A percentile compares a stretch with the other conserved stretches of the same genome.
Conservation (phyloP, 2,888 invertebrate genomes). For the Antitype chi region DNA sequence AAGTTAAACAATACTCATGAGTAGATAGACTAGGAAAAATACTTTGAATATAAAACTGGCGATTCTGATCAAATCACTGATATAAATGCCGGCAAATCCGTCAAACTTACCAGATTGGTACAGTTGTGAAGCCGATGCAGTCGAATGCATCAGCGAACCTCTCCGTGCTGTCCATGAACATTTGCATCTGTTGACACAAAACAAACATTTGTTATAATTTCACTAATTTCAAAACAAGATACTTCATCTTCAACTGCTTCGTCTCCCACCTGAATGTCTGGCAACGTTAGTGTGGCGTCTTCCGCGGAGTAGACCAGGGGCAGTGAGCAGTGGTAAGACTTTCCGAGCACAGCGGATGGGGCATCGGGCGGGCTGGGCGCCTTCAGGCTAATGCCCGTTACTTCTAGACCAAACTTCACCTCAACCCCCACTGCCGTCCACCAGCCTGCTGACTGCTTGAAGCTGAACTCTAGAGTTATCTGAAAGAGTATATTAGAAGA, state of each 20-base stretch:
- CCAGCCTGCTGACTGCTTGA: conserved; percentile 87
- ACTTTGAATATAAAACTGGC: no score
- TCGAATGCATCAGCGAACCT: conserved; percentile 95
- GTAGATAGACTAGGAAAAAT: background rate
- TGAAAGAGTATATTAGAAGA: conserved; percentile 60
- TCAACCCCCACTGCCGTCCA: conserved; percentile 91
- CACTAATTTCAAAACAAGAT: no score
- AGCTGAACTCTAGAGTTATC: conserved; percentile 90
- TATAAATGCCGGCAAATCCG: background rate
- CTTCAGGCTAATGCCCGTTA: conserved; percentile 80
- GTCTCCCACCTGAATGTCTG: conserved; percentile 87
- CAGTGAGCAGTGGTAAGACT: conserved; percentile 90
- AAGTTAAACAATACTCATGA: conserved; percentile 2
- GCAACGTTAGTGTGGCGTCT: conserved; percentile 85
- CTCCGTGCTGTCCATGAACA: conserved; percentile 87
- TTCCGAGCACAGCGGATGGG: conserved; percentile 89
- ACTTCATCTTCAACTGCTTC: background rate
- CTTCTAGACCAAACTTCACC: conserved; percentile 86
- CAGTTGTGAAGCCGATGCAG: conserved; percentile 97
- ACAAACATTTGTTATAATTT: background rate
- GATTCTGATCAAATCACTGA: background rate
- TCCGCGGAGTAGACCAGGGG: conserved; percentile 88
- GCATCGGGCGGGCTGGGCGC: conserved; percentile 84
- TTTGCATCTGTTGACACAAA: conserved; percentile 86
- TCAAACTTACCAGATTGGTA: conserved; percentile 94